Evolutionary conservation across 2,797 vertebrate genomes (phyloP), one percentile per base, ranked within the genome.

Genomic region (Graptemys geographica): DNA sequence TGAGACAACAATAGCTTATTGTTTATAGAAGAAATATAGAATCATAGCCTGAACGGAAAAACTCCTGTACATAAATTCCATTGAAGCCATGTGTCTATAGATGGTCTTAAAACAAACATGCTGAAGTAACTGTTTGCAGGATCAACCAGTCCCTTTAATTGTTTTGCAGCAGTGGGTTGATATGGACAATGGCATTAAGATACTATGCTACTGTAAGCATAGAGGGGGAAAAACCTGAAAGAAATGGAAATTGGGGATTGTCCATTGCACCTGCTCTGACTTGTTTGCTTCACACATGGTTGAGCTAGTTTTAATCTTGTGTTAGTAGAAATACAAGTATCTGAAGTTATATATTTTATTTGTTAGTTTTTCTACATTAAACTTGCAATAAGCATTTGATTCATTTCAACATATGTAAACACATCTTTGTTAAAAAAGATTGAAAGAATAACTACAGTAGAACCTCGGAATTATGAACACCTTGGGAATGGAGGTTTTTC

Each of bases 1-100:
- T 1, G 21, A 18, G 0, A 0, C 76, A 53, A 44, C 27, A 79
- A 5, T 49, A 41, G 37, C 55, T 3, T 56, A 37, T 56, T 31
- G 3, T 83, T 51, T 83, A 82, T 88, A 57, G 10, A 52, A 92
- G 74, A 76, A 91, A 69, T 76, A 16, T 27, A 83, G 12, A 5
- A 72, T 44, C 78, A 86, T 90, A 2, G 88, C 11, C 5, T 23
- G 80, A 44, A 88, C 80, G 44, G 81, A 13, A 92, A 1, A 87
- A 57, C 57, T 90, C 47, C 84, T 25, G 7, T 16, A 81, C 25
- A 87, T 41, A 72, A 91, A 1, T 0, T 2, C 23, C 84, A 21
- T 1, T 31, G 52, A 79, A 83, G 1, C 27, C 80, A n/a, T 41
- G 6, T 49, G 31, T 7, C 31, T 28, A 82, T 76, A 37, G 2